Percentiles rank a stretch among this genome's conserved stretches.
phyloP scores from a whole-genome alignment of 2,888 invertebrate species.

The Seira musarum region DNA sequence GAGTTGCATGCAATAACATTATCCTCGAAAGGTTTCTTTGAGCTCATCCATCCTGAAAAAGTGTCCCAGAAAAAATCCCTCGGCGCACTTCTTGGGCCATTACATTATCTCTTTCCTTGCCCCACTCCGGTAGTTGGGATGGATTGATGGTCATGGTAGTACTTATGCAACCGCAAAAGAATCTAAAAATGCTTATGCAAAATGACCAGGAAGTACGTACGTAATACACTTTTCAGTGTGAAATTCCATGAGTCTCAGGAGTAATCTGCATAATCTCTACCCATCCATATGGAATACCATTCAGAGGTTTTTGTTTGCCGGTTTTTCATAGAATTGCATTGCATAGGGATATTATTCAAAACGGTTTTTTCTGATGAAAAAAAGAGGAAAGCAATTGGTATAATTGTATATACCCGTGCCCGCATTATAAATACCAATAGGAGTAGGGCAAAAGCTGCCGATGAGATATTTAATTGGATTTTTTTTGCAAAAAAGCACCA shows the following conservation, averaged over 20 bases:
- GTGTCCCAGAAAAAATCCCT: background rate
- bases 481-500: constrained; percentile 26
- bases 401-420: background rate
- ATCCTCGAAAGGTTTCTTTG: background rate
- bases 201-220: background rate
- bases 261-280: constrained; percentile 37
- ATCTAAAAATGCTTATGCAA: background rate
- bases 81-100: background rate
- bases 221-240: background rate
- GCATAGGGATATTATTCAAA: too few species aligned
- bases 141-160: background rate
- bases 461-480: constrained; percentile 32
- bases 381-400: background rate
- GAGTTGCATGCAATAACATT: background rate
- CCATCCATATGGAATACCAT: background rate
- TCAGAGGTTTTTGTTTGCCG: background rate
- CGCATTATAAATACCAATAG: background rate
- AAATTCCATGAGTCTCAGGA: background rate
- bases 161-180: background rate
- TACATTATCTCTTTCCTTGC: background rate
- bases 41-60: background rate
- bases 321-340: constrained; percentile 9
- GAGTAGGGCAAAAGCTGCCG: background rate
- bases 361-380: too few species aligned
- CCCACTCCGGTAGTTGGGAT: background rate